Evolutionary conservation across 1,140 invertebrate genomes (phyloP), one percentile per base, ranked within the genome.

Genomic region (Heliconius himera): DNA sequence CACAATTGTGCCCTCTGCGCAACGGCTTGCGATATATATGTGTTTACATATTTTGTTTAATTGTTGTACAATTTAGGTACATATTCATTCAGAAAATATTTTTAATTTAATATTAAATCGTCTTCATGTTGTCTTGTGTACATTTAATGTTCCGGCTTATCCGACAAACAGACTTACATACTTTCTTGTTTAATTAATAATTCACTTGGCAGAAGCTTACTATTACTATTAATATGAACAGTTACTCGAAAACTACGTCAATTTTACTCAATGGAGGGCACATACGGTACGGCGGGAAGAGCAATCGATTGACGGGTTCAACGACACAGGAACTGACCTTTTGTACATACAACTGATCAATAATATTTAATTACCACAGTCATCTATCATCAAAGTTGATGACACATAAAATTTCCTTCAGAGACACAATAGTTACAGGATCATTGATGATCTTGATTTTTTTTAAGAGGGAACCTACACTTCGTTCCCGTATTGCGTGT

Each of bases 311-410:
- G 85, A 84, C 83, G 87, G 83, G 92, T 89, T 93, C 92, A 89
- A 88, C 85, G 92, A 90, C 92, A 90, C 88, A 88, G 86, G 87
- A 91, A 91, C 91, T 94, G 90, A 94, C 91, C 92, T 93, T 84
- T 92, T 91, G 86, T 85, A 89, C 88, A 83, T 84, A 89, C 91
- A 93, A 91, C 92, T 93, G 92, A 93, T 94, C 90, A 88, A 83
- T 82, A 81, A 83, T 79, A 82, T 82, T 77, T 81, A 83, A 84
- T 84, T 81, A 83, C 60, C 74, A 81, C 22, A 79, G 29, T 36
- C 26, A 20, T 33, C 38, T 26, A 72, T 73, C 29, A 74, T 36
- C 18, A 77, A 81, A 29, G 29, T 29, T 29, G 29, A 29, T 49
- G 20, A 51, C 70, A 54, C 54, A n/a, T 38, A 18, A 77, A 77